Evolutionary conservation across 2,113 vertebrate species (phyloP).

Genomic region (Gavialis gangeticus): DNA sequence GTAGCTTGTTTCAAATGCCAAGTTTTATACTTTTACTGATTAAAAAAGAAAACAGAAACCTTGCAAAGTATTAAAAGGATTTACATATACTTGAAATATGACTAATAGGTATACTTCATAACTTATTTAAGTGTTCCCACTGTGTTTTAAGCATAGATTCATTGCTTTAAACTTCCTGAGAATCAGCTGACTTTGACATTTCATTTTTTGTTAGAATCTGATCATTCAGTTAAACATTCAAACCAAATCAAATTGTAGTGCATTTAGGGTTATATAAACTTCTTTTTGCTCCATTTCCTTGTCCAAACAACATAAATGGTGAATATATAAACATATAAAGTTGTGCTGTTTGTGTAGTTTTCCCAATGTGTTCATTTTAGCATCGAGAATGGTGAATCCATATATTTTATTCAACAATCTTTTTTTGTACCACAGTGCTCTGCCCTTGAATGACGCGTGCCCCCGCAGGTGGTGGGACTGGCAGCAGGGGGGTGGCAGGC

Average conservation of each 20-base stretch:
- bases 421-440: not conserved
- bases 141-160: not conserved
- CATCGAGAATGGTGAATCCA: rapidly evolving
- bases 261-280: not conserved
- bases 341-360: not conserved
- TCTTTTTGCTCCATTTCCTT: not conserved
- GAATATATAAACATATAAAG: not conserved
- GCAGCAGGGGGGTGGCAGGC: too few relatives aligned
- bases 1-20: constrained; percentile 9
- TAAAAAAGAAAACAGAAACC: constrained; percentile 4
- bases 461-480: too few relatives aligned
- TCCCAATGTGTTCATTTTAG: not conserved
- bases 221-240: not conserved
- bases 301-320: not conserved
- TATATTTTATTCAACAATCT: not conserved
- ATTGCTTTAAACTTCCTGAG: not conserved
- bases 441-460: too few relatives aligned
- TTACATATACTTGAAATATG: constrained; percentile 2
- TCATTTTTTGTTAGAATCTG: constrained; percentile 35
- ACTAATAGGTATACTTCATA: not conserved
- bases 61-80: not conserved
- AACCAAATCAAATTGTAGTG: constrained; percentile 20
- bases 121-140: constrained; percentile 25
- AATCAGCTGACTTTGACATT: constrained; percentile 16
- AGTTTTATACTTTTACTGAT: not conserved